phyloP scores from a whole-genome alignment of 2,797 vertebrate genomes.

The Melanotaenia boesemani region DNA sequence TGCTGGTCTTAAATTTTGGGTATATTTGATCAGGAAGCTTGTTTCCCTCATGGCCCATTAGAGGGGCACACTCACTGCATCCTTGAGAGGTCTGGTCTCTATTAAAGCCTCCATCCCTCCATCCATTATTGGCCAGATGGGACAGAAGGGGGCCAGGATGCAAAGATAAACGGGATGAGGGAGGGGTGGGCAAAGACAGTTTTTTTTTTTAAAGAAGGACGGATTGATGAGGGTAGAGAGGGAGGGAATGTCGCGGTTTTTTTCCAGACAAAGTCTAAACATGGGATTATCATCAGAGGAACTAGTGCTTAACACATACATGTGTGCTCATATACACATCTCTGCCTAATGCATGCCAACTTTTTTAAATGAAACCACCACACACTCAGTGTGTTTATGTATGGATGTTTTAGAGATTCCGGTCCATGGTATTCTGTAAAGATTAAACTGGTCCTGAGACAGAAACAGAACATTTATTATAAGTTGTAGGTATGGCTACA shows the following conservation, averaged over 20 bases:
- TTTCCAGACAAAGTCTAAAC: conserved; percentile 60
- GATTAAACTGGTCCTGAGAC: conserved; percentile 49
- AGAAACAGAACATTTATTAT: conserved; percentile 27
- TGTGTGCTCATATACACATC: conserved; percentile 8
- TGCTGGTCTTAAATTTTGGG: conserved; percentile 61
- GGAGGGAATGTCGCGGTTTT: conserved; percentile 36
- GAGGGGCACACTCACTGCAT: conserved; percentile 35
- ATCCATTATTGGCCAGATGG: conserved; percentile 64
- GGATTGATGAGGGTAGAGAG: conserved; percentile 16
- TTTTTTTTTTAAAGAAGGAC: conserved; percentile 21
- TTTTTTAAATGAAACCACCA: conserved; percentile 31
- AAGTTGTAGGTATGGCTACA: background rate
- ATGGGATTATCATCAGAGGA: conserved; percentile 64
- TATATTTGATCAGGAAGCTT: conserved; percentile 72
- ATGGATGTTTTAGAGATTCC: conserved; percentile 39
- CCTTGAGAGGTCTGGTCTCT: conserved; percentile 52
- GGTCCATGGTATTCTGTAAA: conserved; percentile 42
- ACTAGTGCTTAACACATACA: conserved; percentile 16
- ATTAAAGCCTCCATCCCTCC: conserved; percentile 60
- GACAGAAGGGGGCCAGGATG: conserved; percentile 49
- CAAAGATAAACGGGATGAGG: conserved; percentile 1
- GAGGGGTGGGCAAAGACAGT: background rate
- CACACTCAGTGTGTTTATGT: background rate
- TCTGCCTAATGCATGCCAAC: conserved; percentile 1
- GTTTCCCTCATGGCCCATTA: conserved; percentile 69